Percentiles rank a stretch among this genome's conserved stretches.
phyloP scores from a whole-genome alignment of 2,888 invertebrate genomes.

The Odontomyia ornata region DNA sequence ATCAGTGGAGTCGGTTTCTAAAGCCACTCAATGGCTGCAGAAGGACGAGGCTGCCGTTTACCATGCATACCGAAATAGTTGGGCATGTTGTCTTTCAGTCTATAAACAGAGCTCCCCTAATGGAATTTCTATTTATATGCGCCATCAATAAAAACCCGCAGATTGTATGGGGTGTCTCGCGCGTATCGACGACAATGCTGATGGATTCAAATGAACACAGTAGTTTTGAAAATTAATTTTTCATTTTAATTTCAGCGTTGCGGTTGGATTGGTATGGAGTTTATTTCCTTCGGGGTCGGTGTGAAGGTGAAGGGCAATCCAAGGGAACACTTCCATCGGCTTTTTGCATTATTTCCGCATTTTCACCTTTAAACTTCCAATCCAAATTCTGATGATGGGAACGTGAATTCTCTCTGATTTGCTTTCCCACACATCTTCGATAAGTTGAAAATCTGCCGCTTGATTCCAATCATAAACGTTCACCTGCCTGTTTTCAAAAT shows the following conservation, averaged over 20 bases:
- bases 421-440: too few species aligned
- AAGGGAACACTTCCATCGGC: too few species aligned
- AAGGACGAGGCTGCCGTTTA: neutral
- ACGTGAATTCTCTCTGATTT: too few species aligned
- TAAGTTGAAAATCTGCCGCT: too few species aligned
- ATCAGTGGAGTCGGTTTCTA: neutral
- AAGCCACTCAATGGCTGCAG: neutral
- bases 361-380: too few species aligned
- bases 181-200: neutral
- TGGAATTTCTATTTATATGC: neutral
- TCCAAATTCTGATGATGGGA: too few species aligned
- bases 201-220: neutral
- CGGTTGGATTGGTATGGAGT: too few species aligned
- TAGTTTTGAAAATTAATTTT: neutral
- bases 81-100: neutral
- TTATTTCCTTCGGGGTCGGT: too few species aligned
- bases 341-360: too few species aligned
- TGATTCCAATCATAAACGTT: too few species aligned
- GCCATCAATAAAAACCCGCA: neutral
- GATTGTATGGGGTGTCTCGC: neutral
- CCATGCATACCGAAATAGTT: neutral
- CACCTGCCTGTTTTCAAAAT: too few species aligned
- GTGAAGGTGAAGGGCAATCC: too few species aligned
- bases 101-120: constrained; percentile 6
- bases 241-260: neutral